Percentiles rank a stretch among this genome's conserved stretches.
These are phyloP conservation scores for Blomia tropicalis DNA, from an alignment of 2,888 invertebrate genomes.

Conservation along the genomic window DNA sequence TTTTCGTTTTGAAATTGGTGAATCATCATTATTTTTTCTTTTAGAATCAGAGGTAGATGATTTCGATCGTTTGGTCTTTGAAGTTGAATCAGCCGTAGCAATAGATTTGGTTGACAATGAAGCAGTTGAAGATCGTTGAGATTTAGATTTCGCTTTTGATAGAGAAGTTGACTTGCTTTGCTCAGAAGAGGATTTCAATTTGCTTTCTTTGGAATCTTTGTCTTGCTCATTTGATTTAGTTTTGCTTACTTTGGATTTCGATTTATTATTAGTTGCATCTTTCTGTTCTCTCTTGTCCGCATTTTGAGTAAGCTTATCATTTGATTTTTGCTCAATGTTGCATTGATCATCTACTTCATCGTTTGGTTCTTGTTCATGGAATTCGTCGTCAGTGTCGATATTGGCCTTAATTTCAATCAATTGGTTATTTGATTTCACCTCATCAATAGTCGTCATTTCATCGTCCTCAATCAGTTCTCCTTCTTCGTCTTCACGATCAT, in stretches of 20 bases:
- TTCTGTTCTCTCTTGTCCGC: background rate
- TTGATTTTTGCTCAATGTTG: background rate
- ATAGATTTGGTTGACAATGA: background rate
- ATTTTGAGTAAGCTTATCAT: background rate
- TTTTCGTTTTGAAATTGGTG: background rate
- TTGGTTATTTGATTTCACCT: background rate
- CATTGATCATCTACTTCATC: background rate
- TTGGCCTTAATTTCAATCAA: background rate
- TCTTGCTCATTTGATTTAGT: background rate
- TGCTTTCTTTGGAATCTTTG: background rate
- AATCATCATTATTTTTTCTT: background rate
- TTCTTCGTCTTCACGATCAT: background rate
- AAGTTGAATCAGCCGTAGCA: background rate
- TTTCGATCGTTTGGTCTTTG: background rate
- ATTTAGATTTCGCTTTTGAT: background rate
- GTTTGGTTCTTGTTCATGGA: background rate
- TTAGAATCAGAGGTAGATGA: background rate
- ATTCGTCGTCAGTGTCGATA: conserved; percentile 4
- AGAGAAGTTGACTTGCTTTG: background rate
- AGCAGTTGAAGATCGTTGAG: background rate
- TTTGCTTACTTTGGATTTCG: background rate
- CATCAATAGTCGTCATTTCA: background rate
- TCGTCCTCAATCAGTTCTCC: background rate
- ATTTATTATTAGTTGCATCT: background rate
- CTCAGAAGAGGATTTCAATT: background rate